Percentiles rank a stretch among this genome's conserved stretches.
These are phyloP conservation scores for Drosophila prostipennis DNA, from an alignment of 2,888 invertebrate species.

Conservation along the genomic window DNA sequence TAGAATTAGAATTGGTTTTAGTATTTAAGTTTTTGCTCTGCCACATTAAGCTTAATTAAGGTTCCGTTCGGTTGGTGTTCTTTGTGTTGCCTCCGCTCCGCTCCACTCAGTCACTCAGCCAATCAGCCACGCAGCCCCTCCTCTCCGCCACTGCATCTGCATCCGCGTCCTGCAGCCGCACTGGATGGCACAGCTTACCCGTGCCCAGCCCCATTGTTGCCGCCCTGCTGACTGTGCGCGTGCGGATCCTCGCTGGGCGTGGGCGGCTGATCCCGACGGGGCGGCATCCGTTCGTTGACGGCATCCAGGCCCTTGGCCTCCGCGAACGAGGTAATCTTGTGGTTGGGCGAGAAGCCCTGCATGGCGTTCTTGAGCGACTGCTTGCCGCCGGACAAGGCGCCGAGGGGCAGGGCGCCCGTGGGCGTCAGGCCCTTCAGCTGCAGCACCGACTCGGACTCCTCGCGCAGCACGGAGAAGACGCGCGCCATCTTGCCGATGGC, in stretches of 20 bases:
- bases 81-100: constrained; percentile 25
- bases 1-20: constrained; percentile 41
- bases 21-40: constrained; percentile 49
- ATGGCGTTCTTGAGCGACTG: constrained; percentile 97
- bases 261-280: constrained; percentile 92
- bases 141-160: not conserved
- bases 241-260: constrained; percentile 84
- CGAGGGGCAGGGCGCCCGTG: constrained; percentile 97
- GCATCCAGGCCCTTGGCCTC: constrained; percentile 99
- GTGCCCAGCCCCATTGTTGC: constrained; percentile 72
- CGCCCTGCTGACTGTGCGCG: constrained; percentile 56
- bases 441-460: constrained; percentile 99
- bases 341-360: constrained; percentile 97
- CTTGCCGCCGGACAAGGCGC: constrained; percentile 98
- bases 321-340: constrained; percentile 98
- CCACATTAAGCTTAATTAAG: constrained; percentile 49
- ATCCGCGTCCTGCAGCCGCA: constrained; percentile 10
- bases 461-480: constrained; percentile 99
- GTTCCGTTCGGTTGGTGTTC: constrained; percentile 35
- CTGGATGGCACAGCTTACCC: constrained; percentile 65
- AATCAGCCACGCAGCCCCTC: too few species aligned
- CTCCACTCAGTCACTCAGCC: too few species aligned
- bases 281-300: constrained; percentile 99
- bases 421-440: constrained; percentile 99
- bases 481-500: constrained; percentile 99